Base-by-base conservation (phyloP, 2,888 invertebrate genomes). In the Hanleya hanleyi region DNA sequence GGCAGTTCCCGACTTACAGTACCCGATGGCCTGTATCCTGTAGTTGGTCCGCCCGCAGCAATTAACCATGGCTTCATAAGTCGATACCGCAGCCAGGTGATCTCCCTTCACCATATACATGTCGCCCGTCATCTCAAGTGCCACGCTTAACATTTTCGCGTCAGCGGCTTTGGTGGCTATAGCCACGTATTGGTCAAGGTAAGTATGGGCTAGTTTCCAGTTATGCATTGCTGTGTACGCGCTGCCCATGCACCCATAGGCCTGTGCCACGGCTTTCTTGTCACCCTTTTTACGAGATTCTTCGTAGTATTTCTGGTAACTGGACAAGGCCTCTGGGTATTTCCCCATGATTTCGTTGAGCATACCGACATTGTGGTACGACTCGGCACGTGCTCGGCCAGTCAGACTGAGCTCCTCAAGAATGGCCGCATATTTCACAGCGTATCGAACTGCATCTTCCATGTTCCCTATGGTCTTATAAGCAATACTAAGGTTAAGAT, bases 401-500 rank as follows among this genome's bases (percentile, higher is more conserved):
- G 29, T n/a, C 12, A 62, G 26, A 1, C 68, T 74, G 32, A 47
- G 38, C 36, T 66, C 50, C n/a, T 73, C 67, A 12, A 78, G 22
- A 18, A 69, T 36, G 6, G 4, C n/a, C n/a, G 70, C 36, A 67
- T 75, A 87, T 68, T 78, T 80, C 51, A 80, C 75, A 4, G 88
- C 88, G 77, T 89, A 86, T 12, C 70, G 75, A 2, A 86, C 77
- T 0, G 89, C 89, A 5, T 82, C 73, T 12, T 79, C 71, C 79
- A 88, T 83, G 70, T 84, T 83, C 7, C 88, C 87, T 32, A 89
- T 87, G 29, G 84, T 81, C 76, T 88, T 88, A 81, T 89, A 90
- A 1, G 88, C 88, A 32, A 89, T 86, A 73, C 87, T 88, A 5
- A 89, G 78, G 75, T 90, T 90, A 37, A 89, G 75, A 73, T 87